phyloP scores from a whole-genome alignment of 1,140 invertebrate species.

The Eupristina koningsbergeri region DNA sequence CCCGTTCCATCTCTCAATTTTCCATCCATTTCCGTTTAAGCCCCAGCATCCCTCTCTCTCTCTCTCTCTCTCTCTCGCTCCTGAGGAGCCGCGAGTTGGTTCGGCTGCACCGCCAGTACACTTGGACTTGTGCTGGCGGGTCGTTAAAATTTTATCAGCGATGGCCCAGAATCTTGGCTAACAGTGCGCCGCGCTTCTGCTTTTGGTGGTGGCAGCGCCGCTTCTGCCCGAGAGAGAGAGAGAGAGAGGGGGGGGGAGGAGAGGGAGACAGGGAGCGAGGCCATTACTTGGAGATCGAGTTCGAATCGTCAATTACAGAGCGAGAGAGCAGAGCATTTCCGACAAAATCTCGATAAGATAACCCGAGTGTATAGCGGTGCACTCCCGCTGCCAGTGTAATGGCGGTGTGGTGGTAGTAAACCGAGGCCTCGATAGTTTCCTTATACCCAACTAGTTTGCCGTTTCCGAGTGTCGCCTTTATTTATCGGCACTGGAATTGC shows the following conservation, averaged over 20 bases:
- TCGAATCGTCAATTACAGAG: constrained; percentile 49
- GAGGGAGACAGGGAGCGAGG: background rate
- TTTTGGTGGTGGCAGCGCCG: background rate
- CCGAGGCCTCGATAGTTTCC: constrained; percentile 33
- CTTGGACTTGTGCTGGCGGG: constrained; percentile 37
- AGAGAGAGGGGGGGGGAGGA: no score
- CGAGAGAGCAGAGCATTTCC: constrained; percentile 8
- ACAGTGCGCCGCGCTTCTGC: background rate
- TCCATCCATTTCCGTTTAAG: constrained; percentile 50
- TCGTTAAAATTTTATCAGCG: constrained; percentile 54
- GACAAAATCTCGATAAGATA: constrained; percentile 50
- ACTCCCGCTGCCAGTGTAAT: no score
- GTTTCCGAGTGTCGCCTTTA: constrained; percentile 36
- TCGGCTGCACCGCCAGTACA: constrained; percentile 17
- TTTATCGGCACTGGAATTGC: constrained; percentile 33
- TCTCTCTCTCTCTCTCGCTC: constrained; percentile 51
- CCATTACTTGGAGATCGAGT: constrained; percentile 47
- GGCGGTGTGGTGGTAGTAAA: background rate
- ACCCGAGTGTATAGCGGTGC: background rate
- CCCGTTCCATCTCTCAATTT: constrained; percentile 31
- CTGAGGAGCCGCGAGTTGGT: constrained; percentile 20
- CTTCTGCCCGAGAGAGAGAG: background rate
- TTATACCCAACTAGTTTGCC: constrained; percentile 22
- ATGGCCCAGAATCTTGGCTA: constrained; percentile 49
- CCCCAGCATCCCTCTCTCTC: background rate